phyloP scores from a whole-genome alignment of 2,113 vertebrate species.

The Australoheros scitulus region DNA sequence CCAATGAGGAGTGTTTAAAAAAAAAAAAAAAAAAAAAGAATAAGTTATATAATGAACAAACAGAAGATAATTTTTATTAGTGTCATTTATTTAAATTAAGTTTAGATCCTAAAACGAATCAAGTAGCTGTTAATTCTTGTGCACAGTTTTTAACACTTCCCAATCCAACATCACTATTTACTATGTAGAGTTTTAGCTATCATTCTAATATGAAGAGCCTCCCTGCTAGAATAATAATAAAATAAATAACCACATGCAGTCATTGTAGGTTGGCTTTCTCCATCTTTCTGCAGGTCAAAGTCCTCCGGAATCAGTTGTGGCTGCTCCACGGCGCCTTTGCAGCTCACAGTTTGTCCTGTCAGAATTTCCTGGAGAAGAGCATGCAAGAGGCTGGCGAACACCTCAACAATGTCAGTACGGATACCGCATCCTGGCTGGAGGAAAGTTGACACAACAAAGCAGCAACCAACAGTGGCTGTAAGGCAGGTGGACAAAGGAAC shows the following conservation, averaged over 20 bases:
- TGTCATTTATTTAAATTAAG: neutral
- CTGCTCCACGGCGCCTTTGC: slow-evolving; percentile 90
- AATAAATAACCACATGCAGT: neutral
- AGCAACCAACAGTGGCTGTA: fast-evolving
- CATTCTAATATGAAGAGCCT: neutral
- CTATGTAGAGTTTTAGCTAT: neutral
- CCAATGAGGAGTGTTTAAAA: no score
- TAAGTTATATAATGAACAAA: no score
- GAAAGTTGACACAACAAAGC: slow-evolving; percentile 77
- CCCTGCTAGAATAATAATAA: neutral
- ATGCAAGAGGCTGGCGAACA: slow-evolving; percentile 82
- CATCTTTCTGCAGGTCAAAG: slow-evolving; percentile 83
- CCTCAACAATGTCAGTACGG: slow-evolving; percentile 73
- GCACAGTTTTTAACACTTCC: neutral
- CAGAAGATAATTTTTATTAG: neutral
- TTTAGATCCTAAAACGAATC: neutral
- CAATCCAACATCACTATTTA: neutral
- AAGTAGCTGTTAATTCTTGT: no score
- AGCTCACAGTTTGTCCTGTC: slow-evolving; percentile 86
- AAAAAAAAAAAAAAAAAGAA: no score
- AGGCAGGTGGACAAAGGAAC: neutral
- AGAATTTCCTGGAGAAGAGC: slow-evolving; percentile 87
- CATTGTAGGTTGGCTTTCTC: neutral
- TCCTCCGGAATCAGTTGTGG: slow-evolving; percentile 90
- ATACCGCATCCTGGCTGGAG: slow-evolving; percentile 91